Evolutionary conservation across 2,797 vertebrate species (phyloP).

Genomic region (Falco novaeseelandiae): DNA sequence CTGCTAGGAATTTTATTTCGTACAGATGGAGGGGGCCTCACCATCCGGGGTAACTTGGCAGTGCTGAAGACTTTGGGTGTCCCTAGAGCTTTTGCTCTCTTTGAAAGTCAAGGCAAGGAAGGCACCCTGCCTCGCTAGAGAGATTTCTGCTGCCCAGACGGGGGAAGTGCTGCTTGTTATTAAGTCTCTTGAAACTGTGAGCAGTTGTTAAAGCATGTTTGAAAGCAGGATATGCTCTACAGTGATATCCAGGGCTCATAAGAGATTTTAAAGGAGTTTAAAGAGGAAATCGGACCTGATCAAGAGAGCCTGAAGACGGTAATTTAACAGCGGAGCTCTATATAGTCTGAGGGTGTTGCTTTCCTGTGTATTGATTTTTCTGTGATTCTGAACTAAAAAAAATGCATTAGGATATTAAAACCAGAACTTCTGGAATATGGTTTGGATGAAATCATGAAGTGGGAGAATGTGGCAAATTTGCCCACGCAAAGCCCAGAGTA

Average conservation of each 20-base stretch:
- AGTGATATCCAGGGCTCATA: constrained; percentile 35
- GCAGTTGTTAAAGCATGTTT: constrained; percentile 46
- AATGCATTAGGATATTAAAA: constrained; percentile 64
- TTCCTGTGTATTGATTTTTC: constrained; percentile 46
- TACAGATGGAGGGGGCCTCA: background rate
- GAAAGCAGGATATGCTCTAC: constrained; percentile 57
- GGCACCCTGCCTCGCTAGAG: constrained; percentile 40
- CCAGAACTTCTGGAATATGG: constrained; percentile 60
- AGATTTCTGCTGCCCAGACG: constrained; percentile 51
- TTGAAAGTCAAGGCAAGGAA: constrained; percentile 58
- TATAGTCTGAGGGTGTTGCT: constrained; percentile 23
- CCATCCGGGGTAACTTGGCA: constrained; percentile 3
- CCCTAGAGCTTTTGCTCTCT: constrained; percentile 29
- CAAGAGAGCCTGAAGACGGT: background rate
- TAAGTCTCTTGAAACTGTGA: constrained; percentile 44
- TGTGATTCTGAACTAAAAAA: constrained; percentile 48
- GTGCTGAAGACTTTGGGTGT: background rate
- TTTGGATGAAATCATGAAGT: constrained; percentile 64
- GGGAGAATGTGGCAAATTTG: constrained; percentile 62
- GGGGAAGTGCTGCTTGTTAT: constrained; percentile 56
- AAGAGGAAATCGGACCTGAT: constrained; percentile 64
- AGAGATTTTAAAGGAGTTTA: constrained; percentile 50
- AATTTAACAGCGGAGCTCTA: constrained; percentile 26
- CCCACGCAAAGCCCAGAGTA: constrained; percentile 21
- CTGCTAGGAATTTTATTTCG: background rate